Percentiles rank a stretch among this genome's conserved stretches.
Evolutionary conservation across 2,888 invertebrate genomes (phyloP).

Genomic region (Agelastica alni): DNA sequence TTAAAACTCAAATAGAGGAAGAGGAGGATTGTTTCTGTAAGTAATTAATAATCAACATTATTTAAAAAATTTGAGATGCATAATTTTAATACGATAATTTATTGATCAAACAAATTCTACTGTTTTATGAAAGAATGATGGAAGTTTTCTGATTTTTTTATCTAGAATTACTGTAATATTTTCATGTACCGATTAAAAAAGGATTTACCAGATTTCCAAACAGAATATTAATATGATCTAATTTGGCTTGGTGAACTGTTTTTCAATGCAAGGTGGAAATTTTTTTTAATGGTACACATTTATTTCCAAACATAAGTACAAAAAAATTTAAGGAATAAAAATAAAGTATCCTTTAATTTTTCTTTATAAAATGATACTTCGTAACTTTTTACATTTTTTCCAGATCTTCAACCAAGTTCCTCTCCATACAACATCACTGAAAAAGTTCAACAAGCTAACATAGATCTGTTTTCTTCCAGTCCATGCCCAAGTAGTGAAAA

Average conservation of each 20-base stretch:
- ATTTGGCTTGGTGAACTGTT: too few species aligned
- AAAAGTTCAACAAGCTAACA: slow-evolving; percentile 61
- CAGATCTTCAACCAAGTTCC: slow-evolving; percentile 58
- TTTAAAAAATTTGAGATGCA: neutral
- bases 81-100: neutral
- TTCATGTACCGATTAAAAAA: neutral
- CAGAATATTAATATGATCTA: too few species aligned
- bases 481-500: slow-evolving; percentile 31
- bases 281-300: neutral
- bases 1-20: slow-evolving; percentile 34
- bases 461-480: slow-evolving; percentile 55
- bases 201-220: too few species aligned
- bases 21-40: slow-evolving; percentile 42
- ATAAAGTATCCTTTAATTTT: slow-evolving; percentile 8
- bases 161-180: neutral
- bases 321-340: neutral
- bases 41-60: slow-evolving; percentile 12
- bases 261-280: too few species aligned
- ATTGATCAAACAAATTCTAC: slow-evolving; percentile 4
- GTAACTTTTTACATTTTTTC: too few species aligned
- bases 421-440: slow-evolving; percentile 62
- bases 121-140: too few species aligned
- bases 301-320: neutral
- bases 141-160: too few species aligned
- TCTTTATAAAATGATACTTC: too few species aligned